Evolutionary conservation across 1,140 invertebrate genomes (phyloP), one percentile per base, ranked within the genome.

Genomic region (Ips typographus): DNA sequence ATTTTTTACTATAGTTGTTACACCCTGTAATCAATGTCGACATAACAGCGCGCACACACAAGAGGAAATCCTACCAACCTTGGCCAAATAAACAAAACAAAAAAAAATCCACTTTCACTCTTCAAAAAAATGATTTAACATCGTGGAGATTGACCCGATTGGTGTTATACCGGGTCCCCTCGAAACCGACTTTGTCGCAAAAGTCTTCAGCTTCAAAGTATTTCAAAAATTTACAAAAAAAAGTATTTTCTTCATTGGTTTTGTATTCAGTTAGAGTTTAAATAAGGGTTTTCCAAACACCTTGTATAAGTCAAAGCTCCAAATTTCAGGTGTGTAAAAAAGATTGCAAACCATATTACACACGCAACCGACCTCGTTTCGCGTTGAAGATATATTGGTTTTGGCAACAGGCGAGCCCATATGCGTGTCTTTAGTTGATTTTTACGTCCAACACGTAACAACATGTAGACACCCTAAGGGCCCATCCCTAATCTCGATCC

Each of bases 91-190:
- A 70, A 38, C 68, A 64, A 68, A 61, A 67, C 55, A 67, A 59
- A 68, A 56, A 65, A 70, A 70, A 70, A 64, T 47, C 52, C 60
- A 70, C 68, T 70, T 70, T 70, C 68, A 70, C 68, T 70, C 68
- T 63, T 58, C 52, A 63, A 68, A 68, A 59, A 62, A 56, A 62
- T 57, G 53, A 60, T 68, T 66, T 57, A 58, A 57, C 53, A 65
- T 38, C 56, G 44, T 49, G 44, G 22, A 8, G 44, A 49, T 40
- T 36, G 59, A 40, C 22, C 47, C 39, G 39, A 8, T 40, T 40
- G 56, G 1, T n/a, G 6, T 6, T 58, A 41, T 58, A 58, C 56
- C n/a, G n/a, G 56, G 36, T n/a, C 3, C 37, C 2, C n/a, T 49
- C 44, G 1, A 49, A 49, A 49, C 44, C 44, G 22, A 22, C 22